Conservation (phyloP, 1,140 invertebrate genomes). For the Oppia nitens region DNA sequence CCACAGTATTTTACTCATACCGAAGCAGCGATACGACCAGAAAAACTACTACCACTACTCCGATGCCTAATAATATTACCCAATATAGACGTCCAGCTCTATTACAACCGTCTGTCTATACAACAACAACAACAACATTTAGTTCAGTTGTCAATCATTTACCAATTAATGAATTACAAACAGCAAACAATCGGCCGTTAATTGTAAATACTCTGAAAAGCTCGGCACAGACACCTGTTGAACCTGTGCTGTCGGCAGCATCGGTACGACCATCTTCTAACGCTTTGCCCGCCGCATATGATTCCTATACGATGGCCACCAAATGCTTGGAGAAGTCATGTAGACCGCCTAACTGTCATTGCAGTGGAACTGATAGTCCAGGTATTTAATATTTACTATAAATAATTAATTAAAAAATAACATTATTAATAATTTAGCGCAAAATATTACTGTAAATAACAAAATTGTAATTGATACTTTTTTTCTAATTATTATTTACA, state of each 20-base stretch:
- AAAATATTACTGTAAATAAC: no score
- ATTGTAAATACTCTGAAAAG: background rate
- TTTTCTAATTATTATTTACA: background rate
- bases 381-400: conserved; percentile 33
- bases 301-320: conserved; percentile 17
- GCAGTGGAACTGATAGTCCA: conserved; percentile 75
- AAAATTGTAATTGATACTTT: background rate
- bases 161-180: background rate
- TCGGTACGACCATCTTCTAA: conserved; percentile 17
- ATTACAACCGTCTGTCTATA: no score
- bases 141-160: background rate
- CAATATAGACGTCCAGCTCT: background rate
- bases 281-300: conserved; percentile 19
- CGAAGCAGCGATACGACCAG: background rate
- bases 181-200: conserved; percentile 11
- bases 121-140: no score
- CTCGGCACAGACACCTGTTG: background rate
- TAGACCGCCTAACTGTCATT: conserved; percentile 69
- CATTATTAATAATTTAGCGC: no score
- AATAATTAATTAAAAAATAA: background rate
- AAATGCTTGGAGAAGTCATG: conserved; percentile 69
- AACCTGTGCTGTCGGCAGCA: background rate
- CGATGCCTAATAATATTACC: background rate
- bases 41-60: background rate
- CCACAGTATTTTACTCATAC: background rate